Evolutionary conservation across 2,113 vertebrate species (phyloP).

Genomic region (Phylloscopus trochilus): DNA sequence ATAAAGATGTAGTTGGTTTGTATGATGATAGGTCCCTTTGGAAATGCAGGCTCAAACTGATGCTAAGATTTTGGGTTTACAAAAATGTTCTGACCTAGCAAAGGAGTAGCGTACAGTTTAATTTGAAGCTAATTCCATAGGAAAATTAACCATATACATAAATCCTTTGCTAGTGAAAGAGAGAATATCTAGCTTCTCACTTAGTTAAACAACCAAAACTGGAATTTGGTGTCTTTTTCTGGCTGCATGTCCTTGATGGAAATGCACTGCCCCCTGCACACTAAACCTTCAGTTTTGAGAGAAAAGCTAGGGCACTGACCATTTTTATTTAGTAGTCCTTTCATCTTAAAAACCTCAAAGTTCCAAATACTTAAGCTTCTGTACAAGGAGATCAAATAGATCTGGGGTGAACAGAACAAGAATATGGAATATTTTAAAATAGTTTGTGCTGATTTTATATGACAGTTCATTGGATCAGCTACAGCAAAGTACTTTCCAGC

Average conservation of each 20-base stretch:
- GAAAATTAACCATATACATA: background rate
- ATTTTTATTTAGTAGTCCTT: background rate
- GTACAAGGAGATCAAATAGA: background rate
- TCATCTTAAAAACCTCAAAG: background rate
- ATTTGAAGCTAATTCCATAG: background rate
- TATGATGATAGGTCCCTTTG: background rate
- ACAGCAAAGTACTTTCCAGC: background rate
- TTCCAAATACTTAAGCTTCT: rapidly evolving
- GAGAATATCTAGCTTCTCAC: background rate
- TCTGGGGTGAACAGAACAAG: background rate
- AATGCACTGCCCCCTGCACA: background rate
- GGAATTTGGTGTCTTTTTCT: background rate
- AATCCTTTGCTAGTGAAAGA: background rate
- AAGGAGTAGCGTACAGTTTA: background rate
- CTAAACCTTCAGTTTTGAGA: background rate
- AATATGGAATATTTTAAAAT: background rate
- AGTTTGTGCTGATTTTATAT: background rate
- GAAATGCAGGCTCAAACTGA: background rate
- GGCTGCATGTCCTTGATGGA: background rate
- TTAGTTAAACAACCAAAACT: background rate
- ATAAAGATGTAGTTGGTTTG: background rate
- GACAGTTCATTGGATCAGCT: background rate
- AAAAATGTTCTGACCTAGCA: background rate
- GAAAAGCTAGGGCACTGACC: background rate
- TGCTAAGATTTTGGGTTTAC: background rate